Evolutionary conservation across 1,140 invertebrate genomes (phyloP), one percentile per base, ranked within the genome.

Genomic region (Neodiprion pinetum): DNA sequence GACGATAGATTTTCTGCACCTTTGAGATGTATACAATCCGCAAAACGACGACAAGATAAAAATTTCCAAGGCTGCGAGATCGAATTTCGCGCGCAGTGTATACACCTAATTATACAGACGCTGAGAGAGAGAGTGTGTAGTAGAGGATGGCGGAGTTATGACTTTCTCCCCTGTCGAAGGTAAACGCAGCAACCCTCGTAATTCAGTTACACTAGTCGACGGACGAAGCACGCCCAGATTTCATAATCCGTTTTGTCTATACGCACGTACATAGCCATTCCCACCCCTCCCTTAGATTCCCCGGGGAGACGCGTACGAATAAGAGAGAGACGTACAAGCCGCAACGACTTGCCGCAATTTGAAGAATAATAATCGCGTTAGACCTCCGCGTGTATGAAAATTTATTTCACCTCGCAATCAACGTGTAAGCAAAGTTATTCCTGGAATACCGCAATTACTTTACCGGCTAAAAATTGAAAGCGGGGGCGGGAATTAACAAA

Each of bases 211-310:
- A 17, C n/a, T 61, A 61, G 53, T 61, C 53, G 53, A 17, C n/a
- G 53, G 53, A 17, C 53, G 53, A 61, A 61, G n/a, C 53, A 61
- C 53, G 53, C 53, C 53, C 53, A 61, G 53, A 61, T 61, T 61
- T 61, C 53, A 61, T 61, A 61, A 61, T 61, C 53, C 53, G 53
- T 61, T 61, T 61, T 61, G 53, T 61, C 53, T 61, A 61, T 40
- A 40, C 28, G 28, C 5, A 40, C 28, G 28, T 40, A 40, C 28
- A 5, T 40, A 40, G 28, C 5, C 28, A 40, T 40, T 40, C 28
- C 1, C 28, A 5, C 0, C 28, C 5, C 28, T 40, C 28, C 28
- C 28, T 40, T 0, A 2, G 28, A 3, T 3, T 40, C 28, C 28
- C 28, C 28, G 28, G 28, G 28, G 28, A 40, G 28, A 40, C 28